A percentile compares a stretch with the other conserved stretches of the same genome.
Evolutionary conservation across 2,113 vertebrate genomes (phyloP).

Genomic region (Phylloscopus trochiloides): DNA sequence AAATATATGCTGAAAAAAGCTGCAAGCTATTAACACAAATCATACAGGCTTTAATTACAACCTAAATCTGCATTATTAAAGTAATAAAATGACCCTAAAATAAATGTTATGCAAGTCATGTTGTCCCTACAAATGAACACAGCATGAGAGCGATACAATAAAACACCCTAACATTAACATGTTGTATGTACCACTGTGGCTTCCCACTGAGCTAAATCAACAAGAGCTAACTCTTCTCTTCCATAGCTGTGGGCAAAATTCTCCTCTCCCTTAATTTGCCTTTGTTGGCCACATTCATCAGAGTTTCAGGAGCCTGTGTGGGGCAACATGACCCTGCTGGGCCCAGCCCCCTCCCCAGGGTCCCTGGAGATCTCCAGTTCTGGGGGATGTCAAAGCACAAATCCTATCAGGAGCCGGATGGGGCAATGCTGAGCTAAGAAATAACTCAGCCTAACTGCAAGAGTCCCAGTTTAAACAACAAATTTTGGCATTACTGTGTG

Average conservation of each 20-base stretch:
- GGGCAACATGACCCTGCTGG: rapidly evolving
- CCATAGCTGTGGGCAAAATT: neutral
- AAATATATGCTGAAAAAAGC: conserved; percentile 25
- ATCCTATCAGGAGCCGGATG: neutral
- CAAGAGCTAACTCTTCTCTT: neutral
- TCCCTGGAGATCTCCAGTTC: neutral
- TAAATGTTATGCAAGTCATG: conserved; percentile 51
- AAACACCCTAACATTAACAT: conserved; percentile 12
- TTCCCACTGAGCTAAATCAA: conserved; percentile 31
- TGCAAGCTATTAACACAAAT: conserved; percentile 54
- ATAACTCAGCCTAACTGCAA: neutral
- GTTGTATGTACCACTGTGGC: neutral
- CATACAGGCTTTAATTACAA: conserved; percentile 53
- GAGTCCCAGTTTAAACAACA: neutral
- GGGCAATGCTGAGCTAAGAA: neutral
- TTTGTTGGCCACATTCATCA: neutral
- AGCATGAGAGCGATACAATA: conserved; percentile 15
- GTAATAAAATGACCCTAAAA: conserved; percentile 65
- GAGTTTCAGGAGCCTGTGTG: neutral
- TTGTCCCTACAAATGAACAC: conserved; percentile 49
- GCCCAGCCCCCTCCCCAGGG: neutral
- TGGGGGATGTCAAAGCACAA: neutral
- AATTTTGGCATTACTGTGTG: neutral
- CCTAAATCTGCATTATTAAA: conserved; percentile 41
- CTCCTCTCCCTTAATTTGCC: neutral